Percentiles rank a stretch among this genome's conserved stretches.
Conservation (phyloP, 1,140 invertebrate species). For the Thaumatotibia leucotreta region DNA sequence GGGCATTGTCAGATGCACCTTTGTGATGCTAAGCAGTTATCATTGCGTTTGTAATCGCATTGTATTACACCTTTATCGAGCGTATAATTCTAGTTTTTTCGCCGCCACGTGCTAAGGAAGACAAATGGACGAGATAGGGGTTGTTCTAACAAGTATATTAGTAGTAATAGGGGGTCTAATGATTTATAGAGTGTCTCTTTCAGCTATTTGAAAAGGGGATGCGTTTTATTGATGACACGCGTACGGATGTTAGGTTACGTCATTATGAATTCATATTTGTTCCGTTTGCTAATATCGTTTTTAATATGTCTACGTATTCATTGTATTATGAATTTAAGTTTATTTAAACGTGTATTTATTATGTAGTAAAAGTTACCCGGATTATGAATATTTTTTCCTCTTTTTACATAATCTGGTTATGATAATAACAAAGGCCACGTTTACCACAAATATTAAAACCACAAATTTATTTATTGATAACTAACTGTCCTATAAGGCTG, state of each 20-base stretch:
- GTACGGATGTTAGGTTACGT: slow-evolving; percentile 18
- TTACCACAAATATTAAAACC: no score
- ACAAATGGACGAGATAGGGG: slow-evolving; percentile 67
- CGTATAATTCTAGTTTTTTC: slow-evolving; percentile 66
- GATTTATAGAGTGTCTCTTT: slow-evolving; percentile 71
- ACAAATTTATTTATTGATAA: no score
- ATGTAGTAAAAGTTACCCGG: no score
- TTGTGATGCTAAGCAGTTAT: slow-evolving; percentile 72
- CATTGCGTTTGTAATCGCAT: slow-evolving; percentile 38
- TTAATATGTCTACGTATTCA: background rate
- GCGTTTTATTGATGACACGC: slow-evolving; percentile 67
- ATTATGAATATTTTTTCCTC: no score
- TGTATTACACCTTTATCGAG: slow-evolving; percentile 45
- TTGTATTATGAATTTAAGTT: no score
- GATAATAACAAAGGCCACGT: no score
- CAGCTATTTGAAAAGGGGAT: slow-evolving; percentile 62
- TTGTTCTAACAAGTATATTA: slow-evolving; percentile 76
- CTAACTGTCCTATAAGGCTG: no score
- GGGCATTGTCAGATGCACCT: slow-evolving; percentile 49
- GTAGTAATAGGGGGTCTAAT: slow-evolving; percentile 64
- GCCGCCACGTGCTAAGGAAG: slow-evolving; percentile 58
- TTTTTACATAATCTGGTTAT: no score
- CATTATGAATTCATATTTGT: slow-evolving; percentile 11
- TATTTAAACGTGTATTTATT: no score
- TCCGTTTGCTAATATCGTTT: background rate